Evolutionary conservation across 2,797 vertebrate species (phyloP).

Genomic region (Chromis chromis): DNA sequence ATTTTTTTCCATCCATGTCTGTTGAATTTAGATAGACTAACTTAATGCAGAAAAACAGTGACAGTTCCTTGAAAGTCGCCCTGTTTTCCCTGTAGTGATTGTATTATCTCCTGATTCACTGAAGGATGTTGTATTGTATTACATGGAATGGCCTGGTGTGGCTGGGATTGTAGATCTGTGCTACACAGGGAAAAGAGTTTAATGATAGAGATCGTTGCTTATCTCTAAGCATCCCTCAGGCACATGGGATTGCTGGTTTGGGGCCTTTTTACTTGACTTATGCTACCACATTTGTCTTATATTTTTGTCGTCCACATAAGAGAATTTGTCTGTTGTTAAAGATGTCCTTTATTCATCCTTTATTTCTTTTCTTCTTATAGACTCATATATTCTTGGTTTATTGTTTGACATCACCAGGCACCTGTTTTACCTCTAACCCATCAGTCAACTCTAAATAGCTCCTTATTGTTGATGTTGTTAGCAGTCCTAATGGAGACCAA

Average conservation of each 20-base stretch:
- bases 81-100: constrained; percentile 62
- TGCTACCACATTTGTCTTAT: constrained; percentile 69
- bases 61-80: constrained; percentile 36
- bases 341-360: constrained; percentile 40
- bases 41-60: constrained; percentile 52
- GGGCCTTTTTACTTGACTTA: constrained; percentile 75
- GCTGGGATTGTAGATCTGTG: constrained; percentile 43
- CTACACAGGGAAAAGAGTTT: constrained; percentile 47
- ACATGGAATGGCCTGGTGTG: constrained; percentile 38
- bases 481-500: constrained; percentile 69
- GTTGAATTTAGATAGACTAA: constrained; percentile 56
- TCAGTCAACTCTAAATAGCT: constrained; percentile 38
- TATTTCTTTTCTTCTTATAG: constrained; percentile 30
- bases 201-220: constrained; percentile 52
- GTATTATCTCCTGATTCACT: constrained; percentile 61
- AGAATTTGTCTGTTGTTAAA: constrained; percentile 40
- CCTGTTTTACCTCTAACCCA: constrained; percentile 54
- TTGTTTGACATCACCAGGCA: constrained; percentile 46
- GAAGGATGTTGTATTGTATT: constrained; percentile 60
- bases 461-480: constrained; percentile 41
- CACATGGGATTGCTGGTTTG: constrained; percentile 74
- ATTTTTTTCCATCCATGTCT: constrained; percentile 55
- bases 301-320: constrained; percentile 45
- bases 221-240: constrained; percentile 72
- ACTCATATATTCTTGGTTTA: constrained; percentile 30